Evolutionary conservation across 2,888 invertebrate species (phyloP), one percentile per base, ranked within the genome.

Genomic region (Bhutanitis thaidina): DNA sequence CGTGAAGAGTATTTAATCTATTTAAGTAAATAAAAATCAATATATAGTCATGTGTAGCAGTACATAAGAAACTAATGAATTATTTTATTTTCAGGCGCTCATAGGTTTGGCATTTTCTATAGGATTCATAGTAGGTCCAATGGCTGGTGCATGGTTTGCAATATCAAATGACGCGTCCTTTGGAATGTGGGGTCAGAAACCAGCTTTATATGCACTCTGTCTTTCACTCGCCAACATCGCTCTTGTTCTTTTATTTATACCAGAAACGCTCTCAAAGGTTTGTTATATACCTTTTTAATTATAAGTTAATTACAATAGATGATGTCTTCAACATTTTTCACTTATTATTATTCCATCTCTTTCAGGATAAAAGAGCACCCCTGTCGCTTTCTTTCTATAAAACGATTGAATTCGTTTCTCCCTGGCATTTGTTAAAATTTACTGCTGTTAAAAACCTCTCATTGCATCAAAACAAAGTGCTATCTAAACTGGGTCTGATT

Each of bases 71-170:
- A 20, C 20, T 20, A 20, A 2, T 20, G 20, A 2, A 35, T 43
- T 29, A 37, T 37, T 41, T 54, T 43, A 45, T 60, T 91, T 90
- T 67, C 87, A 97, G 97, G 98, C 99, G n/a, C 82, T 98, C 46
- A 95, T 99, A 56, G 99, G 99, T 9, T 93, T 98, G 64, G 98
- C 99, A 7, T 99, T 99, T 85, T 98, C 98, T 1, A 84, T 99
- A 54, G 99, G 98, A n/a, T 99, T 99, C 82, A 96, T 98, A 64
- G 88, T 98, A 55, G 99, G 99, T 0, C 99, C 99, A 1, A 90
- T 97, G 78, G 96, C 98, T 58, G 99, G 99, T 16, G 98, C 98
- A 3, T 90, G 93, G 74, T 97, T 97, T 77, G 94, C 97, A 1
- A 91, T 91, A 62, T 92, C 92, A 3, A 92, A 92, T 67, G 91